A percentile compares a stretch with the other conserved stretches of the same genome.
Conservation (phyloP, 2,797 vertebrate genomes). For the Lacerta agilis region DNA sequence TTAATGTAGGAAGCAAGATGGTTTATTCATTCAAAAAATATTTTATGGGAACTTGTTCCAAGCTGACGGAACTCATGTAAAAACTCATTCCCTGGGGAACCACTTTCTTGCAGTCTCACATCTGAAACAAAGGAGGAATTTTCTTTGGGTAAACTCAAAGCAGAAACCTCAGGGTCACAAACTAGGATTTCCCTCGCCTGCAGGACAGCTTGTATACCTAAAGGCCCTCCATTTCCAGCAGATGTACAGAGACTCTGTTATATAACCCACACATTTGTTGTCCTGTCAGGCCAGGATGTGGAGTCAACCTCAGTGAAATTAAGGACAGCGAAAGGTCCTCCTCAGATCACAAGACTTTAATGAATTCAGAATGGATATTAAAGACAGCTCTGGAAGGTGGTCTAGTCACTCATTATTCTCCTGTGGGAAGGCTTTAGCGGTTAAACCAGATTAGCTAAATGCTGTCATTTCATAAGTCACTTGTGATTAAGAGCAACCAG, state of each 20-base stretch:
- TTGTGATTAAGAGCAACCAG: slow-evolving; percentile 68
- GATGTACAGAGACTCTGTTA: slow-evolving; percentile 33
- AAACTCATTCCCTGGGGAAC: slow-evolving; percentile 54
- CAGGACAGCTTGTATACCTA: background rate
- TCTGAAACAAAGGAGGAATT: slow-evolving; percentile 67
- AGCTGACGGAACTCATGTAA: slow-evolving; percentile 65
- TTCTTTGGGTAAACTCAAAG: slow-evolving; percentile 50
- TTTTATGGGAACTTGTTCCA: slow-evolving; percentile 66
- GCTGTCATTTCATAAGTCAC: slow-evolving; percentile 65
- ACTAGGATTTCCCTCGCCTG: slow-evolving; percentile 47
- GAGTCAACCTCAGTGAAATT: slow-evolving; percentile 50
- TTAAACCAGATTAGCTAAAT: slow-evolving; percentile 59
- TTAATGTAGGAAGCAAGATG: slow-evolving; percentile 65
- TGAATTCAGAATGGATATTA: slow-evolving; percentile 39
- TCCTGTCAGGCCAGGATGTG: slow-evolving; percentile 47
- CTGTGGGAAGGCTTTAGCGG: slow-evolving; percentile 65
- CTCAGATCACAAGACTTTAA: slow-evolving; percentile 41
- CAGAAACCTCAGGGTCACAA: slow-evolving; percentile 61
- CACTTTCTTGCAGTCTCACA: slow-evolving; percentile 55
- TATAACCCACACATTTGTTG: slow-evolving; percentile 37
- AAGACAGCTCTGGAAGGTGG: slow-evolving; percentile 56
- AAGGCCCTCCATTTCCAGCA: slow-evolving; percentile 28
- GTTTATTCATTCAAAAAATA: slow-evolving; percentile 68
- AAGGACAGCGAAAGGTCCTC: slow-evolving; percentile 56
- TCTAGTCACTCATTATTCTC: slow-evolving; percentile 54